phyloP scores from a whole-genome alignment of 2,113 vertebrate genomes.

The Gallinago jamesoni region DNA sequence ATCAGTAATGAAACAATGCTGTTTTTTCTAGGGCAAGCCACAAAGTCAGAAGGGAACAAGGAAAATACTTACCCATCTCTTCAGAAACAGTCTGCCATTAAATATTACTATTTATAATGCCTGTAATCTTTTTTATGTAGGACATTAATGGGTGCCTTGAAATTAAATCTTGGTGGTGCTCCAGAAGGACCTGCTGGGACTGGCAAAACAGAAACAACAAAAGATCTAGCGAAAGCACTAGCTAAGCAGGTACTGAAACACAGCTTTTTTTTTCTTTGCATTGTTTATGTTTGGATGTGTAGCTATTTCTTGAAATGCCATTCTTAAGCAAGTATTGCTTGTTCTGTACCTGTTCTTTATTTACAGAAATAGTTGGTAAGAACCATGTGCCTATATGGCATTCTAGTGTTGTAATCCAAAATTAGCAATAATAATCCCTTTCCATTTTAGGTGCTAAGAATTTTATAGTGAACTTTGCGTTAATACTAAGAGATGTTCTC shows the following conservation, averaged over 20 bases:
- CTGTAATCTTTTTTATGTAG: conserved; percentile 58
- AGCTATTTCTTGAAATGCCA: background rate
- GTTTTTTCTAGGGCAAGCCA: background rate
- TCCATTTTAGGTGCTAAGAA: background rate
- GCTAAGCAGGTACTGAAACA: conserved; percentile 86
- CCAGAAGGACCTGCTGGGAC: conserved; percentile 96
- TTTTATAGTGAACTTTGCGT: background rate
- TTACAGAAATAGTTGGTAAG: background rate
- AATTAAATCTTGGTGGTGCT: conserved; percentile 91
- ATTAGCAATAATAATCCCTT: background rate
- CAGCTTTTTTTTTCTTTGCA: background rate
- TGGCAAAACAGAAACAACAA: conserved; percentile 96
- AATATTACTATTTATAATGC: background rate
- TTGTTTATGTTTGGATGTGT: background rate
- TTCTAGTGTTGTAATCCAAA: background rate
- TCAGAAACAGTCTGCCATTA: background rate
- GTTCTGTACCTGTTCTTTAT: background rate
- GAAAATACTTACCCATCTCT: background rate
- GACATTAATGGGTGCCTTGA: conserved; percentile 93
- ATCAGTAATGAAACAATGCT: background rate
- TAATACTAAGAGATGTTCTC: background rate
- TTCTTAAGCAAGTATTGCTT: background rate
- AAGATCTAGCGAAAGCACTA: conserved; percentile 94
- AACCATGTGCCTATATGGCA: background rate
- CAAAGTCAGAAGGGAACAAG: background rate